Evolutionary conservation across 2,113 vertebrate species (phyloP).

Genomic region (Seriola aureovittata): DNA sequence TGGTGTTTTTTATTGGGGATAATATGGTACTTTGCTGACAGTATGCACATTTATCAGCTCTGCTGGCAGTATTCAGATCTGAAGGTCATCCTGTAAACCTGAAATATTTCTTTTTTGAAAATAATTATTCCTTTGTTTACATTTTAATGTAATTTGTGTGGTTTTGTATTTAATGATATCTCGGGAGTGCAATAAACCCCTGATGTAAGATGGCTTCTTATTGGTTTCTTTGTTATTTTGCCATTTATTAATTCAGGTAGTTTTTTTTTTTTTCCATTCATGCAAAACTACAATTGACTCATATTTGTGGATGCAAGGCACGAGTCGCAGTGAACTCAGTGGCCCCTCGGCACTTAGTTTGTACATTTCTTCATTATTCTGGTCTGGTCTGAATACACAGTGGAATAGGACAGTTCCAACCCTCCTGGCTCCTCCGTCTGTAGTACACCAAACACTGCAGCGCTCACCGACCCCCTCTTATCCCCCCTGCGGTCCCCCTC

Average conservation of each 20-base stretch:
- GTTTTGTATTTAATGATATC: constrained; percentile 62
- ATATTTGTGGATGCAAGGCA: constrained; percentile 17
- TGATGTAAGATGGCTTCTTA: neutral
- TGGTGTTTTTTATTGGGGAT: constrained; percentile 19
- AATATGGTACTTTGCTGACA: constrained; percentile 16
- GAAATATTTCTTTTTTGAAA: constrained; percentile 17
- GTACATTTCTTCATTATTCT: constrained; percentile 59
- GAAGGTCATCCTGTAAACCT: constrained; percentile 36
- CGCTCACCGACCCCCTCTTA: constrained; percentile 58
- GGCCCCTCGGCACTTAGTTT: constrained; percentile 23
- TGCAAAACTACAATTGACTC: neutral
- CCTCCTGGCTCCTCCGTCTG: constrained; percentile 46
- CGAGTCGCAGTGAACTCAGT: constrained; percentile 32
- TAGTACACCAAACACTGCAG: constrained; percentile 52
- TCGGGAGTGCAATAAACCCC: constrained; percentile 83
- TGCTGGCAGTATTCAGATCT: constrained; percentile 25
- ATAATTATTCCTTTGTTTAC: constrained; percentile 37
- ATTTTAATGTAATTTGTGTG: constrained; percentile 34
- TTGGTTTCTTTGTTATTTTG: neutral
- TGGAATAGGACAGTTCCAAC: constrained; percentile 41
- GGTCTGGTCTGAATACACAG: constrained; percentile 53
- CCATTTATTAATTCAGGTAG: neutral
- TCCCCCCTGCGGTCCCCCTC: constrained; percentile 35
- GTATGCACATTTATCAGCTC: constrained; percentile 44
- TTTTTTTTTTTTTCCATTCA: constrained; percentile 5